Percentiles rank a stretch among this genome's conserved stretches.
phyloP scores from a whole-genome alignment of 2,797 vertebrate genomes.

The Geotrypetes seraphini region DNA sequence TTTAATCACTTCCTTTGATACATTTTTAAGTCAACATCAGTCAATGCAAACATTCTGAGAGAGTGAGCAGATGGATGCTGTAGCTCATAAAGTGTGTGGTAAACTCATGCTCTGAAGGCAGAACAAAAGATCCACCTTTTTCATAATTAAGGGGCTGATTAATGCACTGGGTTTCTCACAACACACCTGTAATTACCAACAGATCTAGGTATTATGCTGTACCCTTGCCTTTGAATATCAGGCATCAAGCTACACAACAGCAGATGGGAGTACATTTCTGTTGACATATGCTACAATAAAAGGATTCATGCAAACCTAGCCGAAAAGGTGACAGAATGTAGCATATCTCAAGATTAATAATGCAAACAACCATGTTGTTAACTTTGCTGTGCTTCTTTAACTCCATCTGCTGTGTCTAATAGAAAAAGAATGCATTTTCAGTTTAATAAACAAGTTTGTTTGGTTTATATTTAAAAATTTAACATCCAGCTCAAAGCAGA shows the following conservation, averaged over 20 bases:
- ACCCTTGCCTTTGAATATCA: conserved; percentile 38
- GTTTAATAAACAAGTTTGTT: too few species aligned
- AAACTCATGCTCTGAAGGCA: conserved; percentile 19
- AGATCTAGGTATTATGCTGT: conserved; percentile 52
- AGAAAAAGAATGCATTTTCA: conserved; percentile 2
- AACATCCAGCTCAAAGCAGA: background rate
- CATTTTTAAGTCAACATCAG: conserved; percentile 51
- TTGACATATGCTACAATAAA: conserved; percentile 64
- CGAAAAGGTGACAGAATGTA: conserved; percentile 33
- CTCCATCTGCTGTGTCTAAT: conserved; percentile 41
- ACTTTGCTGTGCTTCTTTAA: conserved; percentile 30
- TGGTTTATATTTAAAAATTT: too few species aligned
- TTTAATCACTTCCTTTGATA: conserved; percentile 61
- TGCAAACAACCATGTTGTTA: conserved; percentile 37
- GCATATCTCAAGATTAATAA: conserved; percentile 54
- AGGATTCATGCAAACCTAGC: conserved; percentile 50
- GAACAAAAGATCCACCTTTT: conserved; percentile 63
- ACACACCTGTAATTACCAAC: conserved; percentile 74
- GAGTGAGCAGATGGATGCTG: conserved; percentile 59
- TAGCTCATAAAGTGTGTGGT: conserved; percentile 41
- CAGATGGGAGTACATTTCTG: conserved; percentile 70
- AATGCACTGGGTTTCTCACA: conserved; percentile 33
- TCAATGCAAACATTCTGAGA: conserved; percentile 58
- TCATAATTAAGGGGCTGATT: conserved; percentile 55
- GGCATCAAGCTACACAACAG: conserved; percentile 37